These are phyloP conservation scores for Drosophila sp. DNA, from an alignment of 1,140 invertebrate species.

Conservation along the genomic window DNA sequence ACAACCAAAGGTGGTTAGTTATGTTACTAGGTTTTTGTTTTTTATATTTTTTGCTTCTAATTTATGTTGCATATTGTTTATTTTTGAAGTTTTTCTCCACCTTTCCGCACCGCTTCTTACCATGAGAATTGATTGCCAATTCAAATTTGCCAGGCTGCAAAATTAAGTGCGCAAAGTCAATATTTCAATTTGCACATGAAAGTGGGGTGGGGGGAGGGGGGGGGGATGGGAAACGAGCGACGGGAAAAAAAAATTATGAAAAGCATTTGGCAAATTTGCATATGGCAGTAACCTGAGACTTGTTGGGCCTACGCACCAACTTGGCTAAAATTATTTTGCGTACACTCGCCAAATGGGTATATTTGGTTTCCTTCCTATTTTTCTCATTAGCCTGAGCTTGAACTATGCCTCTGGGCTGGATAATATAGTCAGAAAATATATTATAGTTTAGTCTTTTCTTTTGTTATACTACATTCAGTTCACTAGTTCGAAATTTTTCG, in stretches of 20 bases:
- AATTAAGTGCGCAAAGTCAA: slow-evolving; percentile 80
- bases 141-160: slow-evolving; percentile 71
- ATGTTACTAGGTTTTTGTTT: slow-evolving; percentile 44
- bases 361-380: slow-evolving; percentile 13
- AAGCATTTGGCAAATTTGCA: slow-evolving; percentile 63
- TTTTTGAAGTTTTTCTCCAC: slow-evolving; percentile 26
- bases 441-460: too few relatives aligned
- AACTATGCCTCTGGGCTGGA: too few relatives aligned
- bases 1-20: slow-evolving; percentile 40
- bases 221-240: slow-evolving; percentile 22
- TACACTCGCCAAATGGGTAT: slow-evolving; percentile 10
- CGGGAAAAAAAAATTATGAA: slow-evolving; percentile 32
- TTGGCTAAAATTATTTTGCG: not conserved
- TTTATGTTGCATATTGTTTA: slow-evolving; percentile 76
- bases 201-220: too few relatives aligned
- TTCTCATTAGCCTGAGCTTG: not conserved
- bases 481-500: too few relatives aligned
- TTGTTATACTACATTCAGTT: too few relatives aligned
- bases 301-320: slow-evolving; percentile 44
- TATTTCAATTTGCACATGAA: slow-evolving; percentile 69
- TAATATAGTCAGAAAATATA: too few relatives aligned
- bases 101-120: slow-evolving; percentile 17
- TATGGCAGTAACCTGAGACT: slow-evolving; percentile 54
- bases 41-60: slow-evolving; percentile 63
- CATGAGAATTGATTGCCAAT: slow-evolving; percentile 63